A percentile compares a stretch with the other conserved stretches of the same genome.
Conservation (phyloP, 64 coral and sea anemone genomes). For the Actinia equina region DNA sequence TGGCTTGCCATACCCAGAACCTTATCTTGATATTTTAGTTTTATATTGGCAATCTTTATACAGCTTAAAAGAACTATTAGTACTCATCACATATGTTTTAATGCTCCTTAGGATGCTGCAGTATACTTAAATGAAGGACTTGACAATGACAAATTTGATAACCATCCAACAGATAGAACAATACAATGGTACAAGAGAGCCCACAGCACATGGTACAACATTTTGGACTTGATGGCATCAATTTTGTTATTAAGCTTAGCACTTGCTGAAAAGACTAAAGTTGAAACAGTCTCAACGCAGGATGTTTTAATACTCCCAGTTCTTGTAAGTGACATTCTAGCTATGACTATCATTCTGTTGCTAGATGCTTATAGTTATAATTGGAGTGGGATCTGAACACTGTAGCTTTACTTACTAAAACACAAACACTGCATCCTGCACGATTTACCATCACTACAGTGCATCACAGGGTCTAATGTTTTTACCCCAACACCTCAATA, state of each 20-base stretch:
- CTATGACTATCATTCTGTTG: no score
- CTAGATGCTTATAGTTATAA: no score
- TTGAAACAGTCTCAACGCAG: not conserved
- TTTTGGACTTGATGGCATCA: constrained; percentile 76
- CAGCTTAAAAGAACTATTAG: no score
- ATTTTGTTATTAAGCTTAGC: constrained; percentile 58
- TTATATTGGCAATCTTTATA: not conserved
- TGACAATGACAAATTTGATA: constrained; percentile 92
- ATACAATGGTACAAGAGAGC: constrained; percentile 76
- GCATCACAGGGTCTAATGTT: no score
- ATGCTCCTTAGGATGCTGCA: constrained; percentile 62
- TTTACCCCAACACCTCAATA: no score
- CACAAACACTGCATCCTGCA: no score
- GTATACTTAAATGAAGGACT: constrained; percentile 84
- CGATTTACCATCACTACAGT: no score
- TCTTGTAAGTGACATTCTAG: constrained; percentile 40
- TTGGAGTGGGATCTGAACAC: no score
- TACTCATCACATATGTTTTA: no score
- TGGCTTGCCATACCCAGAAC: no score
- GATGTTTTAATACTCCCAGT: constrained; percentile 36
- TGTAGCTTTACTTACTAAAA: no score
- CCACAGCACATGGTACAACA: constrained; percentile 69
- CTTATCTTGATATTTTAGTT: not conserved
- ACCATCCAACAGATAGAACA: constrained; percentile 63
- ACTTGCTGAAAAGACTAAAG: constrained; percentile 63